Base-by-base conservation (phyloP, 1,140 invertebrate genomes). In the Drosophila bifasciata region DNA sequence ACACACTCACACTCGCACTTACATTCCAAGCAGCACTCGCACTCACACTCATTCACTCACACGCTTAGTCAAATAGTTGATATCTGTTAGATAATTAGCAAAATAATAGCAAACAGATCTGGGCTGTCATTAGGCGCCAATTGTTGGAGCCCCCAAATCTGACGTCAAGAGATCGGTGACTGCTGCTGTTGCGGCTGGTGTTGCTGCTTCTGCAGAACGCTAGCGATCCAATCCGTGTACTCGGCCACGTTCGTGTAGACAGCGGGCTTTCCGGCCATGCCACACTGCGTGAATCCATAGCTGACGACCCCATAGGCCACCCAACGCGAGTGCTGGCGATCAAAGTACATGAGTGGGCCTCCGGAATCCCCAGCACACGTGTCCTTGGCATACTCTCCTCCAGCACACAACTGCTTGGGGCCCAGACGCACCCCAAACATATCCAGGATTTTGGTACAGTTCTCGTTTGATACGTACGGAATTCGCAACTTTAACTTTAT, bases 281-380 rank as follows among this genome's bases (percentile, higher is more conserved):
- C 94, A 76, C 94, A 95, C 7, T 80, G 75, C 0, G 91, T 92
- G n/a, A 92, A 91, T 2, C 95, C 95, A 90, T 94, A 94, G 15
- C 93, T 94, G 1, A 94, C 93, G 23, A 94, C 79, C 3, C 94
- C 94, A 21, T 92, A 90, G 50, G 92, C 73, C 39, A 91, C 92
- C 91, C 92, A 93, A 16, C 90, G 85, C 0, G 77, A 79, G n/a
- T 74, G 71, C 44, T 85, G 79, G 3, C 70, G 73, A 64, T 91
- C 88, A 15, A 84, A 91, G 32, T 83, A 88, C 92, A 93, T 93
- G 4, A 95, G 76, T 0, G 94, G 93, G 5, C 93, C 93, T 7
- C 94, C 94, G 28, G 93, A 93, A 63, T 94, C 94, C 3, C 94
- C 96, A 55, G 93, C 92, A 67, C 95, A 96, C 0, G 95, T 93